Evolutionary conservation across 2,797 vertebrate species (phyloP).

Genomic region (Hafferia zeledoni): DNA sequence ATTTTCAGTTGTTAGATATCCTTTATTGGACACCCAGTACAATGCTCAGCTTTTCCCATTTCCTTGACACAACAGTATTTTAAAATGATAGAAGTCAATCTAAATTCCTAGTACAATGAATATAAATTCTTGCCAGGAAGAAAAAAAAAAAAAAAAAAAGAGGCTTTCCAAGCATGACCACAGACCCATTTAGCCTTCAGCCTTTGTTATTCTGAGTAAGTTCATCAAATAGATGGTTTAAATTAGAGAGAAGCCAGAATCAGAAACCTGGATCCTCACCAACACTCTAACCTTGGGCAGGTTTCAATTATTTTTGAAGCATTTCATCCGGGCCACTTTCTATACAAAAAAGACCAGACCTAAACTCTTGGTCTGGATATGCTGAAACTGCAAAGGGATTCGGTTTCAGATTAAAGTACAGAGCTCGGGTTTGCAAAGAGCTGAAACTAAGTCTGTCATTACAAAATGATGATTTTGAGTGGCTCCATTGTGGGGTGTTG

Average conservation of each 20-base stretch:
- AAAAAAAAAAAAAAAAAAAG: not conserved
- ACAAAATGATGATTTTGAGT: not conserved
- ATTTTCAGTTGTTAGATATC: not conserved
- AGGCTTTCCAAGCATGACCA: not conserved
- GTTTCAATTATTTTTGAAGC: not conserved
- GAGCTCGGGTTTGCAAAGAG: not conserved
- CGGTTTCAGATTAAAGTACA: not conserved
- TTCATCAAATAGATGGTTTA: not conserved
- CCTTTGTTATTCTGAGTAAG: not conserved
- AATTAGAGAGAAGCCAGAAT: conserved; percentile 7
- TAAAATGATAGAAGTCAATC: not conserved
- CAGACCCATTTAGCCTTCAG: not conserved
- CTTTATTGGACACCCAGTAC: not conserved
- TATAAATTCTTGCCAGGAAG: not conserved
- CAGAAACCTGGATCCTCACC: not conserved
- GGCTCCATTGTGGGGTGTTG: not conserved
- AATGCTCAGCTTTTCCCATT: not conserved
- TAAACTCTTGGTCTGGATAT: not conserved
- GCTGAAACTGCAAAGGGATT: not conserved
- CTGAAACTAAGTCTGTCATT: not conserved
- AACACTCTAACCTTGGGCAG: not conserved
- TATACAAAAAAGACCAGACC: not conserved
- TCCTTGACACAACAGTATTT: not conserved
- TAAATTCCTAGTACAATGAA: not conserved
- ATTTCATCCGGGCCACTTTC: not conserved